phyloP scores from a whole-genome alignment of 2,113 vertebrate genomes.

The Crotalus viridis region DNA sequence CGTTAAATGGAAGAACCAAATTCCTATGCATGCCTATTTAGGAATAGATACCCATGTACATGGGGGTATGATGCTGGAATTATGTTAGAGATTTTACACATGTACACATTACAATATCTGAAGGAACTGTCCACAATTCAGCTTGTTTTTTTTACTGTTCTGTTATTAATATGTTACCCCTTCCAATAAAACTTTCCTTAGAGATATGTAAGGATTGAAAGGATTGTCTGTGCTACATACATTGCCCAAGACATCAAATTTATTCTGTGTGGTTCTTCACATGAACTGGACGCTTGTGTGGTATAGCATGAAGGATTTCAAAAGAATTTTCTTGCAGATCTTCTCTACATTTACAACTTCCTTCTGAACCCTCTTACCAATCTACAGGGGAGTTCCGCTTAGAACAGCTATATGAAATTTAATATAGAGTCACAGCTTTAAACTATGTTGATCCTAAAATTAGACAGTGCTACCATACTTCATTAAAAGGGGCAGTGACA shows the following conservation, averaged over 20 bases:
- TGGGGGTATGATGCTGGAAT: not conserved
- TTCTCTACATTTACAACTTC: constrained; percentile 53
- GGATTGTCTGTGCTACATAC: constrained; percentile 45
- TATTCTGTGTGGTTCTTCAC: constrained; percentile 49
- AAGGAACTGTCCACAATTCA: constrained; percentile 45
- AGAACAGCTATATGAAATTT: constrained; percentile 36
- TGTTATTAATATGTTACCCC: constrained; percentile 40
- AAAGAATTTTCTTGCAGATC: constrained; percentile 51
- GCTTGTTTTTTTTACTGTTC: constrained; percentile 12
- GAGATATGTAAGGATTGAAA: constrained; percentile 25
- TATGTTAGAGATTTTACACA: not conserved
- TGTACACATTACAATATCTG: not conserved
- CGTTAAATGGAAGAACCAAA: not conserved
- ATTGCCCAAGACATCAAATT: constrained; percentile 56
- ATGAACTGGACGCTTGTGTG: constrained; percentile 55
- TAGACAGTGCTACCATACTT: constrained; percentile 43
- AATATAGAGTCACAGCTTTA: constrained; percentile 38
- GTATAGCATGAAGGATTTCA: constrained; percentile 4
- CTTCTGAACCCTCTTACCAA: constrained; percentile 28
- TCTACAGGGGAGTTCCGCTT: constrained; percentile 47
- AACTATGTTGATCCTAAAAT: constrained; percentile 39
- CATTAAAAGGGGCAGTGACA: constrained; percentile 39
- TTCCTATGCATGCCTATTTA: not conserved
- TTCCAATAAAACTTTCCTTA: constrained; percentile 53
- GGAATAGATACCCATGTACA: not conserved